Percentiles rank a stretch among this genome's conserved stretches.
phyloP scores from a whole-genome alignment of 1,140 invertebrate genomes.

The Neuroterus valhalla region DNA sequence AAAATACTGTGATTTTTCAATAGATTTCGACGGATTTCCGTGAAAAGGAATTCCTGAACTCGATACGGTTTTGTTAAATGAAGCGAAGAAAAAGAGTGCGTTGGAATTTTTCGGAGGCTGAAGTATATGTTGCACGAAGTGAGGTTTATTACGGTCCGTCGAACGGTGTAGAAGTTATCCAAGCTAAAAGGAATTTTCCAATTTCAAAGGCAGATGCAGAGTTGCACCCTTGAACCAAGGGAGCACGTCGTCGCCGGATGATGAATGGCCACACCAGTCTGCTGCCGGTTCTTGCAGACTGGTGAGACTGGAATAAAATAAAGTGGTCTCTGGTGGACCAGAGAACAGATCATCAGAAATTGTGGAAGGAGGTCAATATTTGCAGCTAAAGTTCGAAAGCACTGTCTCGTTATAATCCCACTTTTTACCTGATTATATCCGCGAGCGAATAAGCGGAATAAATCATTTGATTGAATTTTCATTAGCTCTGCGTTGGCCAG shows the following conservation, averaged over 20 bases:
- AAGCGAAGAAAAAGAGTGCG: conserved; percentile 11
- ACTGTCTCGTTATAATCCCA: background rate
- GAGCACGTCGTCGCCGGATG: conserved; percentile 41
- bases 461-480: no score
- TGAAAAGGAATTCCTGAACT: no score
- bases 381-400: conserved; percentile 19
- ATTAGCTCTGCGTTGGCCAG: no score
- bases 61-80: background rate
- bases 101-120: conserved; percentile 24
- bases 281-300: conserved; percentile 20
- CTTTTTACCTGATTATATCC: no score
- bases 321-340: conserved; percentile 39
- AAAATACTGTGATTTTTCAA: no score
- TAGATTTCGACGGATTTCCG: no score
- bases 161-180: conserved; percentile 18
- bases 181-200: conserved; percentile 54
- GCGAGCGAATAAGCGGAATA: no score
- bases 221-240: conserved; percentile 34
- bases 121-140: conserved; percentile 5
- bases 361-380: background rate
- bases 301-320: conserved; percentile 41
- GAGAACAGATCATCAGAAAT: conserved; percentile 30
- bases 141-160: conserved; percentile 51
- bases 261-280: conserved; percentile 44
- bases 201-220: conserved; percentile 58